These are phyloP conservation scores for Amphipyra tragopoginis DNA, from an alignment of 2,888 invertebrate genomes.

Conservation along the genomic window DNA sequence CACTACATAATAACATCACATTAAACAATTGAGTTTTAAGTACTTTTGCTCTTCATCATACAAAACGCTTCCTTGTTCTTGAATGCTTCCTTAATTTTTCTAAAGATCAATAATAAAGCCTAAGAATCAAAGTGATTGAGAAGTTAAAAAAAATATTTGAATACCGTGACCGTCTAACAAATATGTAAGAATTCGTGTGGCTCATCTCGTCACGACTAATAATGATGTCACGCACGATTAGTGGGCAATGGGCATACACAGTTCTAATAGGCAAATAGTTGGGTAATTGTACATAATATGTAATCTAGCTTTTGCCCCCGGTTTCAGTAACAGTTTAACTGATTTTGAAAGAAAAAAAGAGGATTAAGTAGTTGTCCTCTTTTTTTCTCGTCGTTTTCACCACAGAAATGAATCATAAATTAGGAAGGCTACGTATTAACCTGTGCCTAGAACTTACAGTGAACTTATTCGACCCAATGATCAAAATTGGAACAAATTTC, in stretches of 20 bases:
- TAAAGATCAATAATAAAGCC: constrained; percentile 37
- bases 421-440: no score
- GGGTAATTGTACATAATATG: neutral
- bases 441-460: no score
- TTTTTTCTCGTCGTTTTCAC: no score
- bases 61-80: constrained; percentile 41
- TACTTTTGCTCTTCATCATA: constrained; percentile 6
- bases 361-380: no score
- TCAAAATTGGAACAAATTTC: no score
- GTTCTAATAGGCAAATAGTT: constrained; percentile 40
- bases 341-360: no score
- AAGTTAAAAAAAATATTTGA: constrained; percentile 30
- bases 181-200: constrained; percentile 38
- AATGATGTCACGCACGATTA: constrained; percentile 46
- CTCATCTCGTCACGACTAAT: constrained; percentile 47
- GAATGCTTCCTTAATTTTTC: constrained; percentile 52
- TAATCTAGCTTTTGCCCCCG: neutral
- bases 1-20: constrained; percentile 7
- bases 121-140: constrained; percentile 25
- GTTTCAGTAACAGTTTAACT: neutral
- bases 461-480: no score
- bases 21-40: constrained; percentile 14
- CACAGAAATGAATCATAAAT: no score
- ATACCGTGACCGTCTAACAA: constrained; percentile 40
- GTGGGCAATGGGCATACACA: constrained; percentile 30